A percentile compares a stretch with the other conserved stretches of the same genome.
Evolutionary conservation across 92 coral and sea anemone genomes (phyloP).

Genomic region (Heteractis magnifica): DNA sequence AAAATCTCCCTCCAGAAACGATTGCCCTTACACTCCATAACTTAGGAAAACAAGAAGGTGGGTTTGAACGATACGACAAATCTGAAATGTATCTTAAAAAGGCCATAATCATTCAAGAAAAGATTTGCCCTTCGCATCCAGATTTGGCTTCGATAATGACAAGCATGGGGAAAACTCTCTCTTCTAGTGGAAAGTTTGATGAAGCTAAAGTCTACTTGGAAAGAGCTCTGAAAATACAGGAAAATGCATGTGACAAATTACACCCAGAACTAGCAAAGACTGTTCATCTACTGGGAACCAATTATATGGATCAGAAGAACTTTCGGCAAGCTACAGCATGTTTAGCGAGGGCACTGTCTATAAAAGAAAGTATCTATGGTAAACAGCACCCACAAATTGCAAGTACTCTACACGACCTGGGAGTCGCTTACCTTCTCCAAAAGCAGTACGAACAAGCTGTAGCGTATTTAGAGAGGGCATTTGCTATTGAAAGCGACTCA

Average conservation of each 20-base stretch:
- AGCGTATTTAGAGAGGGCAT: not conserved
- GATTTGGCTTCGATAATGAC: not conserved
- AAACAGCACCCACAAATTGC: not conserved
- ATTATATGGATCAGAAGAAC: not conserved
- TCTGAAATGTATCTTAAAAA: not conserved
- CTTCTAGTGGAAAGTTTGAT: not conserved
- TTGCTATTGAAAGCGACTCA: not conserved
- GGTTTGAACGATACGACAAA: not conserved
- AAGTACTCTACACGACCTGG: not conserved
- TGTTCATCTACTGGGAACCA: not conserved
- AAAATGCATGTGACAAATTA: not conserved
- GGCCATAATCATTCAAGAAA: not conserved
- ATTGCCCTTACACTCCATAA: not conserved
- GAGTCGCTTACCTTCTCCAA: not conserved
- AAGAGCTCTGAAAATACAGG: not conserved
- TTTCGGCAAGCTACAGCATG: not conserved
- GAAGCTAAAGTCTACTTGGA: not conserved
- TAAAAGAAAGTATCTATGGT: not conserved
- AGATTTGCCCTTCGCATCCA: not conserved
- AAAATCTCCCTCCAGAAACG: not conserved
- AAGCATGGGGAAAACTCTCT: not conserved
- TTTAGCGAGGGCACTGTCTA: not conserved
- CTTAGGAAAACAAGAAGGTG: not conserved
- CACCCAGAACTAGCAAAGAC: not conserved
- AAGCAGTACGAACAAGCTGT: not conserved